phyloP scores from a whole-genome alignment of 1,140 invertebrate species.

The Drosophila jambulina region DNA sequence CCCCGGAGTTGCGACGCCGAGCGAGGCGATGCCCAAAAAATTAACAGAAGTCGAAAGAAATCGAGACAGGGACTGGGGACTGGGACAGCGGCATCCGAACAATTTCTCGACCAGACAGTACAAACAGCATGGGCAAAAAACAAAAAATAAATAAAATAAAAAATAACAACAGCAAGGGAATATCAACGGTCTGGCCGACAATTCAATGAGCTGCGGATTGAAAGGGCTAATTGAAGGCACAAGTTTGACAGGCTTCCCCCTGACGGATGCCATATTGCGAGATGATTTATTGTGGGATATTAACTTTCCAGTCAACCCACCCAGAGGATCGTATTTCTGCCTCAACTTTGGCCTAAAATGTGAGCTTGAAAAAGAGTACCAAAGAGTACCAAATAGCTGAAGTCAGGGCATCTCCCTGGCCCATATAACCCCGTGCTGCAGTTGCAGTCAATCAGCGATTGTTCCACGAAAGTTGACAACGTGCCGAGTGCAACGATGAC shows the following conservation, averaged over 20 bases:
- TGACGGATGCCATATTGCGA: conserved; percentile 5
- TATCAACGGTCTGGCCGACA: conserved; percentile 25
- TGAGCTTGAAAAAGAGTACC: neutral
- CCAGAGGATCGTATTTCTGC: conserved; percentile 2
- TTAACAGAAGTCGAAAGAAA: conserved; percentile 30
- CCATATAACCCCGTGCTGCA: neutral
- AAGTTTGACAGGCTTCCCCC: conserved; percentile 8
- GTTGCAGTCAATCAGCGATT: conserved; percentile 35
- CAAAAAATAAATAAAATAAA: conserved; percentile 11
- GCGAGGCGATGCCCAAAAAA: conserved; percentile 40
- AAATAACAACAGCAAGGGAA: neutral
- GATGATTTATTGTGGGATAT: conserved; percentile 7
- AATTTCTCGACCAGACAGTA: conserved; percentile 74
- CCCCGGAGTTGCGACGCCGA: conserved; percentile 32
- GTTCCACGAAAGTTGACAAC: conserved; percentile 73
- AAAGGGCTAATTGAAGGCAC: conserved; percentile 37
- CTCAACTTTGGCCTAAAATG: neutral
- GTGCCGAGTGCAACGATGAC: conserved; percentile 62
- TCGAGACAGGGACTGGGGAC: conserved; percentile 14
- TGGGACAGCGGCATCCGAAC: conserved; percentile 64
- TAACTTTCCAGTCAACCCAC: neutral
- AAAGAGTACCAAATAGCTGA: neutral
- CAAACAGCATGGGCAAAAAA: conserved; percentile 55
- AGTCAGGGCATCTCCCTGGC: neutral
- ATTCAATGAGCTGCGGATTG: conserved; percentile 38